phyloP scores from a whole-genome alignment of 2,113 vertebrate species.

The Nibea albiflora region DNA sequence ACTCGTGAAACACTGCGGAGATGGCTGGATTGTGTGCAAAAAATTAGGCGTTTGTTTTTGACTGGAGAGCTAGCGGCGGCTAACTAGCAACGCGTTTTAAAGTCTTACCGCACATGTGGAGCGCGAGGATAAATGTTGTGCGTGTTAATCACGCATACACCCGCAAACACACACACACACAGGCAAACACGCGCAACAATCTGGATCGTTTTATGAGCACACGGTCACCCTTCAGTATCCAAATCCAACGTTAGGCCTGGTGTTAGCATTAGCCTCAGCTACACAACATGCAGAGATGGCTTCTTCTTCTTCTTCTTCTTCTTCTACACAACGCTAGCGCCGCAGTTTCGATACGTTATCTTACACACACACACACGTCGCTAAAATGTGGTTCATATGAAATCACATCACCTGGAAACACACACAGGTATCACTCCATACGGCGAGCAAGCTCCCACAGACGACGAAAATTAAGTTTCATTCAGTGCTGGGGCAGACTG shows the following conservation, averaged over 20 bases:
- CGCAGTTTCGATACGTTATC: neutral
- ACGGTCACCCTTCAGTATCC: neutral
- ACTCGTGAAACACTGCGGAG: too few relatives aligned
- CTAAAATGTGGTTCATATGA: accelerated
- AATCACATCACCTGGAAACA: constrained; percentile 30
- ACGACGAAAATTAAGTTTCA: constrained; percentile 54
- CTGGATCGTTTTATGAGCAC: neutral
- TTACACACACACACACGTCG: neutral
- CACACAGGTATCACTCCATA: constrained; percentile 29
- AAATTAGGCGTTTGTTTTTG: neutral
- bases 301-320: neutral
- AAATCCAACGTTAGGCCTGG: constrained; percentile 35
- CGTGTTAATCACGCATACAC: neutral
- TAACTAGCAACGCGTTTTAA: neutral
- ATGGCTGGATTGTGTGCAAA: neutral
- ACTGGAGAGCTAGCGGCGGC: constrained; percentile 21
- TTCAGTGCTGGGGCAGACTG: constrained; percentile 61
- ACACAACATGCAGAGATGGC: neutral
- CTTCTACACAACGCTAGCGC: neutral
- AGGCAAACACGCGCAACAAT: too few relatives aligned
- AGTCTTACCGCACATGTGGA: neutral
- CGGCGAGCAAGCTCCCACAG: constrained; percentile 13
- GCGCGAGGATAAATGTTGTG: neutral
- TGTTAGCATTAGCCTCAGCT: constrained; percentile 63
- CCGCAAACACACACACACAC: too few relatives aligned